Evolutionary conservation across 2,797 vertebrate genomes (phyloP).

Genomic region (Gouania willdenowi): DNA sequence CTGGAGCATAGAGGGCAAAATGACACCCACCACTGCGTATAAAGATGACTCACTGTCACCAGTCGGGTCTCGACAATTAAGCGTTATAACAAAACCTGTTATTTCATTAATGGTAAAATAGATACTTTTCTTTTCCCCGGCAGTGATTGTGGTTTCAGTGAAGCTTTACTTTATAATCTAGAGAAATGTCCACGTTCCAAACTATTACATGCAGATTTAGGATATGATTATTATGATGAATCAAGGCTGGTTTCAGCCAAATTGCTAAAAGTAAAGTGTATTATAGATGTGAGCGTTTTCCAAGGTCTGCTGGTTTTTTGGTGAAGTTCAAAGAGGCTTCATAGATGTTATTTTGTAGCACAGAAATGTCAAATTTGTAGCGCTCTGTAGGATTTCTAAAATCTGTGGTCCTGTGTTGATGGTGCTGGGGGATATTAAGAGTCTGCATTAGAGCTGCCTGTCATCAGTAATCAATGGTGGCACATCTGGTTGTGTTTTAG

Average conservation of each 20-base stretch:
- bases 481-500: conserved; percentile 74
- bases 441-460: conserved; percentile 35
- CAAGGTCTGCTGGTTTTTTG: conserved; percentile 33
- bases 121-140: background rate
- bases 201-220: conserved; percentile 4
- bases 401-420: conserved; percentile 37
- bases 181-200: conserved; percentile 1
- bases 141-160: conserved; percentile 5
- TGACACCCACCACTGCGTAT: no score
- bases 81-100: conserved; percentile 1
- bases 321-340: conserved; percentile 30
- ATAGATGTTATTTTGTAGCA: conserved; percentile 3
- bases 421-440: conserved; percentile 34
- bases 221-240: conserved; percentile 42
- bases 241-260: conserved; percentile 18
- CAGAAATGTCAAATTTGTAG: conserved; percentile 15
- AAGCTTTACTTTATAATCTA: conserved; percentile 12
- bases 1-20: conserved; percentile 20
- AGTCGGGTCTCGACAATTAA: conserved; percentile 10
- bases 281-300: conserved; percentile 46
- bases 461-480: conserved; percentile 58
- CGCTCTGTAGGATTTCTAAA: conserved; percentile 17
- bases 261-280: conserved; percentile 36
- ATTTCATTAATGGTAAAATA: conserved; percentile 6
- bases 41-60: conserved; percentile 27